Evolutionary conservation across 2,797 vertebrate species (phyloP), one percentile per base, ranked within the genome.

Genomic region (Microchirus variegatus): DNA sequence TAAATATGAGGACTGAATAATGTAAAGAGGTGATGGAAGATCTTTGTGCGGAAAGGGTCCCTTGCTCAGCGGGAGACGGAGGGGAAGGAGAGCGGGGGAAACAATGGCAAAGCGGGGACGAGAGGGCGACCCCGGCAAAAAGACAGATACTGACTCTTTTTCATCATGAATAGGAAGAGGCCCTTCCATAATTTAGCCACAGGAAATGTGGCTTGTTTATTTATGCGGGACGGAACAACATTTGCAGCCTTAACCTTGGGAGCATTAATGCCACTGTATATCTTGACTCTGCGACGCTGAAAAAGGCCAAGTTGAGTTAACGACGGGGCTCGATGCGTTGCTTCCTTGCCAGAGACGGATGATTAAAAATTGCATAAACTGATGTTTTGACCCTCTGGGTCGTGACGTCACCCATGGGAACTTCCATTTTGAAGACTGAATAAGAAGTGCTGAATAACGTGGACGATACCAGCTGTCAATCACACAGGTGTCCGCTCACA

Each of bases 1-100:
- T 75, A 88, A 87, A 87, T 89, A 90, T 86, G 80, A 86, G 69
- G 67, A 37, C 14, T 84, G 84, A 83, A 87, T 83, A 83, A 89
- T 90, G 84, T 86, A 83, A 86, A 82, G 80, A 79, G 62, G 67
- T 78, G 86, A 89, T 74, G 73, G 80, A 74, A 38, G 75, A 80
- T 76, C 84, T 82, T 88, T 90, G 81, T 87, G 70, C 73, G 78
- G 78, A 85, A 81, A 78, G 61, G 75, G 65, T 73, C 80, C 10
- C 62, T 42, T 42, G 59, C 88, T 77, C 84, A 62, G 85, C 44
- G 45, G 85, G 81, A 63, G 75, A 54, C 2, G 5, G 51, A n/a
- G 53, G 49, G 16, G 53, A 63, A 46, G 75, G 77, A 88, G 8
- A 67, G 63, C 4, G 4, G 60, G 4, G 60, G 73, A 87, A 78